Base-by-base conservation (phyloP, 2,888 invertebrate genomes). In the Pollenia labialis region DNA sequence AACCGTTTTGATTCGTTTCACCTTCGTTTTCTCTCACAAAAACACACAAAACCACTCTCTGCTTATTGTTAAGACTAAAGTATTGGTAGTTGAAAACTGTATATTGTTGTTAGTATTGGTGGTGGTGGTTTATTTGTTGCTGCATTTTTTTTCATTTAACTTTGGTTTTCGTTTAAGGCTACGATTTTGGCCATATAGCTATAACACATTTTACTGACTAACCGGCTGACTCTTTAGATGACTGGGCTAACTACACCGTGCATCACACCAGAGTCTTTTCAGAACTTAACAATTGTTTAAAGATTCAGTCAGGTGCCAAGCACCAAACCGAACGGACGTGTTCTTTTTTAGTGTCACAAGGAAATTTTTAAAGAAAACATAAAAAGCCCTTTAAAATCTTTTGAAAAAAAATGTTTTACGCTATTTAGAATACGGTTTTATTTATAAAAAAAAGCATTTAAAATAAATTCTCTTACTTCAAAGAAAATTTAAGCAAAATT, bases 261-360 rank as follows among this genome's bases (percentile, higher is more conserved):
- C 88, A 88, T 86, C 90, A 89, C 91, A 89, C 88, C 89, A 89
- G 90, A 88, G 91, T 91, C 90, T 91, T 91, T 91, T 90, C 81
- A 92, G 92, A 91, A 92, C 89, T 88, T 89, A 89, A 90, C 90
- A 89, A 92, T 90, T 90, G 90, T 89, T 89, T 88, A 91, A 91
- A 92, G 91, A 92, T 92, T 93, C 93, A 93, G 93, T 94, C 93
- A 93, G 93, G 92, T 93, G 92, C 92, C 91, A 92, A 92, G 93
- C 93, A 93, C 93, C 93, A 91, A 91, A 90, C 91, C 91, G 91
- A 91, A 91, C 93, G 92, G 93, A 93, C 92, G 93, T 92, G 90
- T 87, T 81, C 58, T 76, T 79, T 85, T 48, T 72, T 66, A 74
- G 56, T 56, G 64, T 10, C 56, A 50, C 0, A 71, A 80, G 48